These are phyloP conservation scores for Acrocera orbiculus DNA, from an alignment of 2,888 invertebrate genomes.

Conservation along the genomic window DNA sequence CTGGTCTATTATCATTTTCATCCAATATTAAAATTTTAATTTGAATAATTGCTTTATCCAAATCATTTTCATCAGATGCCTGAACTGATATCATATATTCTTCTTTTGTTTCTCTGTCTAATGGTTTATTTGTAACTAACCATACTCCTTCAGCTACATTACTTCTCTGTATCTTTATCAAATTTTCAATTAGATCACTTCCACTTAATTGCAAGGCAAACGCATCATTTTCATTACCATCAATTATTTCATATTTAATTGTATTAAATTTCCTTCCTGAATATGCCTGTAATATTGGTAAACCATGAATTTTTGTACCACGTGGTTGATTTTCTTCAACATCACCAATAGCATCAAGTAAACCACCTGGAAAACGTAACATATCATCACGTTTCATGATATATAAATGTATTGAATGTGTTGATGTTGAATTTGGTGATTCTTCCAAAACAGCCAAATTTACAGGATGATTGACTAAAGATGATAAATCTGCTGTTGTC, in stretches of 20 bases:
- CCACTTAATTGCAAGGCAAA: slow-evolving; percentile 53
- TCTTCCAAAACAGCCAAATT: slow-evolving; percentile 68
- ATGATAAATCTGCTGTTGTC: slow-evolving; percentile 73
- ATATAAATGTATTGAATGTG: slow-evolving; percentile 62
- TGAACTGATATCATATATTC: slow-evolving; percentile 59
- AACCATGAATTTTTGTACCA: slow-evolving; percentile 50
- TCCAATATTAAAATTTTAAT: slow-evolving; percentile 61
- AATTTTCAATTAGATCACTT: slow-evolving; percentile 16
- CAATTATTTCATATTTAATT: slow-evolving; percentile 62
- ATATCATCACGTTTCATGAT: slow-evolving; percentile 69
- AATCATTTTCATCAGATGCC: slow-evolving; percentile 60
- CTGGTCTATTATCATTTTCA: slow-evolving; percentile 83
- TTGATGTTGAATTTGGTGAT: slow-evolving; percentile 58
- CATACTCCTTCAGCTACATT: slow-evolving; percentile 48
- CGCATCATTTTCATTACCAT: slow-evolving; percentile 53
- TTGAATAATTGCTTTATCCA: slow-evolving; percentile 66
- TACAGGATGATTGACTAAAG: slow-evolving; percentile 63
- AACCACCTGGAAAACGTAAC: slow-evolving; percentile 53
- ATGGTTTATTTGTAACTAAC: slow-evolving; percentile 52
- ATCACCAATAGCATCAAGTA: slow-evolving; percentile 45
- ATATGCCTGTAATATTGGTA: slow-evolving; percentile 55
- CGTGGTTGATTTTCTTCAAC: slow-evolving; percentile 59
- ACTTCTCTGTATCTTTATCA: slow-evolving; percentile 18
- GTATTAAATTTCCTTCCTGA: slow-evolving; percentile 29
- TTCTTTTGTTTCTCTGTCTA: slow-evolving; percentile 61